Evolutionary conservation across 2,888 invertebrate genomes (phyloP).

Genomic region (Abrostola triplasia): DNA sequence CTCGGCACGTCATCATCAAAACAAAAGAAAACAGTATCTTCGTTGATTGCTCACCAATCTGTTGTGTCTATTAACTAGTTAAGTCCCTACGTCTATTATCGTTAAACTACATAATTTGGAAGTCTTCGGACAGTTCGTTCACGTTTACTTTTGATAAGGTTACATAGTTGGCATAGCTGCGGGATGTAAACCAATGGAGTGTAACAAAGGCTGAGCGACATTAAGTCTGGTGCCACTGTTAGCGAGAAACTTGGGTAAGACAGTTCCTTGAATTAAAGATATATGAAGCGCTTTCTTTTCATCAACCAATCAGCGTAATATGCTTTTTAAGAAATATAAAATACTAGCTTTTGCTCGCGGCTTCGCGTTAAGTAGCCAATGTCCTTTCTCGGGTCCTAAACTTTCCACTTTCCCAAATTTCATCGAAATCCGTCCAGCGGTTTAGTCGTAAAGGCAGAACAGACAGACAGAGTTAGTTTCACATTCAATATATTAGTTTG

Average conservation of each 20-base stretch:
- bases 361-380: too few relatives aligned
- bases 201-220: slow-evolving; percentile 59
- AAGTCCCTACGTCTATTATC: slow-evolving; percentile 24
- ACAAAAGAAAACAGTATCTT: background rate
- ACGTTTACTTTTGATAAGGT: slow-evolving; percentile 50
- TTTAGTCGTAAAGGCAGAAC: too few relatives aligned
- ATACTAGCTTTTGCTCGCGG: too few relatives aligned
- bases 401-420: too few relatives aligned
- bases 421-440: too few relatives aligned
- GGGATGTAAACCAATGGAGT: slow-evolving; percentile 66
- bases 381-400: too few relatives aligned
- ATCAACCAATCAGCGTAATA: too few relatives aligned
- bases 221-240: slow-evolving; percentile 43
- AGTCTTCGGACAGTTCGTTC: slow-evolving; percentile 19
- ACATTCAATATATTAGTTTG: too few relatives aligned
- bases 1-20: too few relatives aligned
- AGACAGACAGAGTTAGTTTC: too few relatives aligned
- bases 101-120: slow-evolving; percentile 23
- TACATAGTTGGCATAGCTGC: slow-evolving; percentile 63
- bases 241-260: slow-evolving; percentile 24
- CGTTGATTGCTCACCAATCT: background rate
- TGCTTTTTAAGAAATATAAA: too few relatives aligned
- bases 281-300: too few relatives aligned
- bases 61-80: slow-evolving; percentile 5
- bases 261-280: background rate